phyloP scores from a whole-genome alignment of 2,888 invertebrate species.

The Hoplodrina ambigua region DNA sequence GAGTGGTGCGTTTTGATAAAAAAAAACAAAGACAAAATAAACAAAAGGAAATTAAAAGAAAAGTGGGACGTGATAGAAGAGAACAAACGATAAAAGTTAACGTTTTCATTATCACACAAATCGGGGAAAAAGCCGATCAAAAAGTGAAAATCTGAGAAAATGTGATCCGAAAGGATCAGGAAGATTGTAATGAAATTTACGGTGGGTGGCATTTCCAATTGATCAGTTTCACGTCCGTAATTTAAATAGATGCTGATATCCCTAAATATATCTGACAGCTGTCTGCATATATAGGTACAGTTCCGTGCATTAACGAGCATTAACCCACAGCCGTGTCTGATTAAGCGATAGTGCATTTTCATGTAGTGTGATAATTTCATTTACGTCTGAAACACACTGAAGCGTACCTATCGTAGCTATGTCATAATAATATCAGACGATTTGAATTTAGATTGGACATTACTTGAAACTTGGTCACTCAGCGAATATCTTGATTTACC shows the following conservation, averaged over 20 bases:
- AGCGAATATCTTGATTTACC: constrained; percentile 21
- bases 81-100: not conserved
- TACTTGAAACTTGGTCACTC: constrained; percentile 37
- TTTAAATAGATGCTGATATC: constrained; percentile 1
- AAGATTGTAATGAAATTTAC: constrained; percentile 3
- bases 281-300: not conserved
- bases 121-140: not conserved
- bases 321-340: not conserved
- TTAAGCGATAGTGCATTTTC: constrained; percentile 54
- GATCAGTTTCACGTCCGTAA: constrained; percentile 11
- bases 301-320: constrained; percentile 13
- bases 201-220: constrained; percentile 20
- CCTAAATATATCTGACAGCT: constrained; percentile 1
- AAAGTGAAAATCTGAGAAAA: constrained; percentile 1
- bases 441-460: constrained; percentile 59
- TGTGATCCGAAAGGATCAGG: not conserved
- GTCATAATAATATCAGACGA: constrained; percentile 36
- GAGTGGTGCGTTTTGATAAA: no score
- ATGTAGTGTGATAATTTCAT: constrained; percentile 45
- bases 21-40: not conserved
- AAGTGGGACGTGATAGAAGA: no score
- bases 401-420: constrained; percentile 7
- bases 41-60: not conserved
- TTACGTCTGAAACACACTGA: constrained; percentile 21
- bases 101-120: not conserved